These are phyloP conservation scores for Apotomis turbidana DNA, from an alignment of 2,888 invertebrate species.

Conservation along the genomic window DNA sequence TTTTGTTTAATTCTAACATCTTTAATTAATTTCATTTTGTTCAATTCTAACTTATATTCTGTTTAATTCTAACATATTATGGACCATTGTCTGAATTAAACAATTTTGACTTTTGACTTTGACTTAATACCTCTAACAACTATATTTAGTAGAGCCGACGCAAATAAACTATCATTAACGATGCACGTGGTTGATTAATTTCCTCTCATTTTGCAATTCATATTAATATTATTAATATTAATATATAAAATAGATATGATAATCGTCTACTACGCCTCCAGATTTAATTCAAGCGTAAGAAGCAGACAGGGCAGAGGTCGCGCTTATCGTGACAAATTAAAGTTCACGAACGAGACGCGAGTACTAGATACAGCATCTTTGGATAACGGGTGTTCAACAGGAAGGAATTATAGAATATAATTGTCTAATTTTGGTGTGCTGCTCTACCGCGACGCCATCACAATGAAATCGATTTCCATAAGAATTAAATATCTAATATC, in stretches of 20 bases:
- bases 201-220: constrained; percentile 16
- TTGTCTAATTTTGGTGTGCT: too few relatives aligned
- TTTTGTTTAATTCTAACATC: too few relatives aligned
- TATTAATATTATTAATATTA: too few relatives aligned
- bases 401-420: neutral
- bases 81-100: too few relatives aligned
- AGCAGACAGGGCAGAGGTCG: constrained; percentile 30
- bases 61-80: too few relatives aligned
- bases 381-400: constrained; percentile 14
- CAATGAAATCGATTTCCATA: too few relatives aligned
- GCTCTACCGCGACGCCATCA: too few relatives aligned
- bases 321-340: constrained; percentile 21
- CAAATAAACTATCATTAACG: neutral
- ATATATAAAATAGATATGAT: constrained; percentile 31
- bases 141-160: neutral
- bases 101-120: too few relatives aligned
- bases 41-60: too few relatives aligned
- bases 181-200: constrained; percentile 29
- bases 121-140: too few relatives aligned
- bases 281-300: constrained; percentile 35
- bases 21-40: too few relatives aligned
- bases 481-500: too few relatives aligned
- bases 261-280: constrained; percentile 37
- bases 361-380: constrained; percentile 21
- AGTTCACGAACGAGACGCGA: constrained; percentile 17